These are phyloP conservation scores for Channallabes apus DNA, from an alignment of 2,797 vertebrate genomes.

Conservation along the genomic window DNA sequence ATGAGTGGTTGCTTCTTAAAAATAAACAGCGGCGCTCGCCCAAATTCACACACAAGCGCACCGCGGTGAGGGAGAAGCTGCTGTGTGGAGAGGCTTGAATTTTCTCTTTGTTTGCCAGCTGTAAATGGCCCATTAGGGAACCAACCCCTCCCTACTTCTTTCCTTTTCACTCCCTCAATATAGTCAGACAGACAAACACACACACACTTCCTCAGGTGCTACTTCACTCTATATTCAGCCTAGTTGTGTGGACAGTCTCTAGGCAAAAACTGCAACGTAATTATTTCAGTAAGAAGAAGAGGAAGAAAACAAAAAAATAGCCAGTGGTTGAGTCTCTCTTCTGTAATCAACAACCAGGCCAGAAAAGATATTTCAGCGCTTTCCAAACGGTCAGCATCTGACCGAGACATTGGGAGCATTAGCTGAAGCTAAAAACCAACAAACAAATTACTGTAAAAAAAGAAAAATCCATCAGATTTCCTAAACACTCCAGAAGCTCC, in stretches of 20 bases:
- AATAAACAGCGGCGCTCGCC: slow-evolving; percentile 37
- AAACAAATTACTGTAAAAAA: neutral
- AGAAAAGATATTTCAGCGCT: slow-evolving; percentile 12
- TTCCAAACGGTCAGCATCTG: neutral
- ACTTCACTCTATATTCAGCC: slow-evolving; percentile 62
- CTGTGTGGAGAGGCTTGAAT: slow-evolving; percentile 48
- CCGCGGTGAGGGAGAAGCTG: slow-evolving; percentile 40
- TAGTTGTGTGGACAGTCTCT: slow-evolving; percentile 65
- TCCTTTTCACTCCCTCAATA: slow-evolving; percentile 41
- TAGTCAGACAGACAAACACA: slow-evolving; percentile 53
- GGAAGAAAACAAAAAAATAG: slow-evolving; percentile 56
- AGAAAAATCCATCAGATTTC: slow-evolving; percentile 4
- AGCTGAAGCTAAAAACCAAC: neutral
- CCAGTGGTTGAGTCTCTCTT: slow-evolving; percentile 59
- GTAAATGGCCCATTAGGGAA: slow-evolving; percentile 56
- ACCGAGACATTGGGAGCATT: neutral
- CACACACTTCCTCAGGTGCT: slow-evolving; percentile 55
- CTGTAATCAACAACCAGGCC: slow-evolving; percentile 57
- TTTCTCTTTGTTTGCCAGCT: slow-evolving; percentile 57
- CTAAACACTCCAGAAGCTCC: neutral
- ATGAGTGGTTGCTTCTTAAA: slow-evolving; percentile 49
- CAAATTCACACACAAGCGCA: slow-evolving; percentile 32
- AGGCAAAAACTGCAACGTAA: slow-evolving; percentile 65
- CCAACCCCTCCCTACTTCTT: slow-evolving; percentile 40
- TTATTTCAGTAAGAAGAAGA: slow-evolving; percentile 65